Evolutionary conservation across 2,888 invertebrate genomes (phyloP).

Genomic region (Pristionchus japonicus): DNA sequence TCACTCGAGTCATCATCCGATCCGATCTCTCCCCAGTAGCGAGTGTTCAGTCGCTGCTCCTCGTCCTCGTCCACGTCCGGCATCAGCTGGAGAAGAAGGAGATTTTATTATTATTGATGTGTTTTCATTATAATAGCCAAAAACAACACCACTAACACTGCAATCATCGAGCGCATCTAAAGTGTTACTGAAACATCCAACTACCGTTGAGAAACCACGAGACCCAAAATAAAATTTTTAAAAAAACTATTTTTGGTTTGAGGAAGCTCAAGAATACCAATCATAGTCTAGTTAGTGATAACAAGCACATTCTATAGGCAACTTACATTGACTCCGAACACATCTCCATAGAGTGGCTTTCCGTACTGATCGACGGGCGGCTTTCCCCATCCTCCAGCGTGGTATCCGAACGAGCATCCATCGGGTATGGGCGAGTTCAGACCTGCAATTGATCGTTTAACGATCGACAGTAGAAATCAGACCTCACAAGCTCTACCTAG

Average conservation of each 20-base stretch:
- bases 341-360: constrained; percentile 97
- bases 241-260: no score
- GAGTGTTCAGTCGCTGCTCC: constrained; percentile 91
- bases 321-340: constrained; percentile 85
- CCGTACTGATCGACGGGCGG: constrained; percentile 99
- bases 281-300: no score
- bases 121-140: no score
- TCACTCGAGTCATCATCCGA: constrained; percentile 82
- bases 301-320: no score
- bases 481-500: no score
- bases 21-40: constrained; percentile 96
- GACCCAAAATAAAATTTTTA: no score
- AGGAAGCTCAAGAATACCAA: no score
- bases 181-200: no score
- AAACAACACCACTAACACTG: no score
- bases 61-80: constrained; percentile 77
- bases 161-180: no score
- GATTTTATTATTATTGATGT: neutral
- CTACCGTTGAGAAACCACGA: no score
- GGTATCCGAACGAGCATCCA: constrained; percentile 95
- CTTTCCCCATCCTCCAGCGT: constrained; percentile 99
- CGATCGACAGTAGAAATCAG: neutral
- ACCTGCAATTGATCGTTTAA: constrained; percentile 81
- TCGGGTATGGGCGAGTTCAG: constrained; percentile 97
- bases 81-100: neutral